Base-by-base conservation (phyloP, 2,797 vertebrate species). In the Peromyscus eremicus region DNA sequence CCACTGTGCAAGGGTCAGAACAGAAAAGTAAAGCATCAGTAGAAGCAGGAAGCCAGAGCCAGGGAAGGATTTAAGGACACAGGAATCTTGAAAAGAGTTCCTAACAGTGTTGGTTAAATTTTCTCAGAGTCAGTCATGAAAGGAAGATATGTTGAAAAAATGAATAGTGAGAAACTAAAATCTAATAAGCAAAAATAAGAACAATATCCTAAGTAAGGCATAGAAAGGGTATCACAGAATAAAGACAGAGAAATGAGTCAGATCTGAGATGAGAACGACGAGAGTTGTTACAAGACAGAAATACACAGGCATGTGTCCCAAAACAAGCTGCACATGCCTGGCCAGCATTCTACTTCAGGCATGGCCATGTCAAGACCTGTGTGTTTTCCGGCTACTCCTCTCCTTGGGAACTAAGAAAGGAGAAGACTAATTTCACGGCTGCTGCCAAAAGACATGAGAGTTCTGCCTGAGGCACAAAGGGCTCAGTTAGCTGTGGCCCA, bases 71-170 rank as follows among this genome's bases (percentile, higher is more conserved):
- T 40, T 49, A 43, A 94, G 19, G 40, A 75, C 49, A 23, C 12
- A 75, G 62, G 19, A 40, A 10, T 8, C 27, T n/a, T 13, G 55
- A 43, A 32, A 32, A 68, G 25, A 76, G 11, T 91, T 80, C 43
- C 0, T 73, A 93, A 75, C 23, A 95, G 70, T 16, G 46, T 62
- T 25, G 7, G 64, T 91, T 77, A 71, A 10, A 70, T 93, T 92
- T 92, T 95, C 79, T 91, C 46, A 27, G 91, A 73, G 94, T 16
- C 43, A 73, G 94, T 16, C 43, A 46, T 8, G 11, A 91, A 66
- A 80, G n/a, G 25, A 52, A 57, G 73, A 46, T 84, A 82, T 55
- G 12, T 73, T 49, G 82, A 77, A 55, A n/a, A 89, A 88, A 37
- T 57, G 46, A 9, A 14, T n/a, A 79, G 62, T 32, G 43, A 64